Evolutionary conservation across 2,113 vertebrate genomes (phyloP).

Genomic region (Nyctibius bracteatus): DNA sequence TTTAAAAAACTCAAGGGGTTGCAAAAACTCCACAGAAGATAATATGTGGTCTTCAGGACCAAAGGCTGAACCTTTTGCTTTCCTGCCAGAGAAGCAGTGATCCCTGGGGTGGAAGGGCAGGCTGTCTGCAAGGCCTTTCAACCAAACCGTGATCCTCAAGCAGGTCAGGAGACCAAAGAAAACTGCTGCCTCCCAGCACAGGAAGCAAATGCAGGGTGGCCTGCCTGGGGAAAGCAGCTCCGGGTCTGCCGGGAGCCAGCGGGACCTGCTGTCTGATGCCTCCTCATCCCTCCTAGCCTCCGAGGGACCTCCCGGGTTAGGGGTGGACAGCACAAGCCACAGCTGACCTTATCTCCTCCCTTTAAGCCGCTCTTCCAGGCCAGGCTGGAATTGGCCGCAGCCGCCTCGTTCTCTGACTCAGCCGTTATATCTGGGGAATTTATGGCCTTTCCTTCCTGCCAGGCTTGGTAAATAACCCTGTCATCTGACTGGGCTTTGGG

Average conservation of each 20-base stretch:
- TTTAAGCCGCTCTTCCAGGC: background rate
- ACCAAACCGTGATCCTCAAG: rapidly evolving
- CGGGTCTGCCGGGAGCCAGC: rapidly evolving
- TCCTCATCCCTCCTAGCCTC: background rate
- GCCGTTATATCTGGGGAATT: slow-evolving; percentile 47
- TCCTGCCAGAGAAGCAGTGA: background rate
- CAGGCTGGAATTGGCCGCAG: background rate
- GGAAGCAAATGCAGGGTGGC: background rate
- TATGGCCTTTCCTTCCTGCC: slow-evolving; percentile 61
- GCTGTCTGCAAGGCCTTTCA: background rate
- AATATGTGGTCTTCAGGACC: background rate
- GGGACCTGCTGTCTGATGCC: background rate
- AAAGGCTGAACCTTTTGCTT: background rate
- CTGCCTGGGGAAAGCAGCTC: background rate
- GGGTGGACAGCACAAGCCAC: background rate
- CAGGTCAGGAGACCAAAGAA: background rate
- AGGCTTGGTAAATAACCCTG: slow-evolving; percentile 36
- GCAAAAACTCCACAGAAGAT: background rate
- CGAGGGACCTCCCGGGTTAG: background rate
- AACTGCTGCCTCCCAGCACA: background rate
- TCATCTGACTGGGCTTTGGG: slow-evolving; percentile 36
- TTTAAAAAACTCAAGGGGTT: rapidly evolving
- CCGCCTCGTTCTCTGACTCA: slow-evolving; percentile 19
- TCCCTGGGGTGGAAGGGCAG: background rate
- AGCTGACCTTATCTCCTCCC: background rate